Percentiles rank a stretch among this genome's conserved stretches.
phyloP scores from a whole-genome alignment of 1,140 invertebrate genomes.

The Protaetia brevitarsis region DNA sequence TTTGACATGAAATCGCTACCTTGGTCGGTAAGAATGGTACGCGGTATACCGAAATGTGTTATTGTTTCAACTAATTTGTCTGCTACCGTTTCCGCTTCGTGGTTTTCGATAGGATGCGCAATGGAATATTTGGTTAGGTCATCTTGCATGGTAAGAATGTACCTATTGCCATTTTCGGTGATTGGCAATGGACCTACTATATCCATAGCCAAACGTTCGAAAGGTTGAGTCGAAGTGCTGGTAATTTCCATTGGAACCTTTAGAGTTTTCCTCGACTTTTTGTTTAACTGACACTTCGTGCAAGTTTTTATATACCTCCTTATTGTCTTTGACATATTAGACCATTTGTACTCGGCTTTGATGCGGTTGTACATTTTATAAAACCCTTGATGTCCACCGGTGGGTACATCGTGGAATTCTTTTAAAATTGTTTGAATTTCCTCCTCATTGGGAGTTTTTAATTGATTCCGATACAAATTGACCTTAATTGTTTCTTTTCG shows the following conservation, averaged over 20 bases:
- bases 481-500: neutral
- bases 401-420: constrained; percentile 30
- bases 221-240: constrained; percentile 32
- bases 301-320: constrained; percentile 17
- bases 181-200: constrained; percentile 41
- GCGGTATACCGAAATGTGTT: constrained; percentile 41
- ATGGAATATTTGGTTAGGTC: constrained; percentile 42
- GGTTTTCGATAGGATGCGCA: constrained; percentile 37
- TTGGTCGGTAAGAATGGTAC: constrained; percentile 42
- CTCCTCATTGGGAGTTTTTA: neutral
- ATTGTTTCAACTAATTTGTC: constrained; percentile 32
- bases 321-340: constrained; percentile 15
- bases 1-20: constrained; percentile 40
- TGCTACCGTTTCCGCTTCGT: constrained; percentile 40
- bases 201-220: constrained; percentile 35
- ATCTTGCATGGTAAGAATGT: constrained; percentile 44
- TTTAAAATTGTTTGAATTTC: constrained; percentile 29
- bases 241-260: constrained; percentile 41
- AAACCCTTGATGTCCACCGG: constrained; percentile 37
- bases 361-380: constrained; percentile 13
- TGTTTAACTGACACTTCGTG: constrained; percentile 3
- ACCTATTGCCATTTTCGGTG: constrained; percentile 34
- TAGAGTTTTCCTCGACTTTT: constrained; percentile 30
- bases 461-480: neutral
- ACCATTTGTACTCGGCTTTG: constrained; percentile 14